Evolutionary conservation across 2,113 vertebrate species (phyloP).

Genomic region (Larimichthys crocea): DNA sequence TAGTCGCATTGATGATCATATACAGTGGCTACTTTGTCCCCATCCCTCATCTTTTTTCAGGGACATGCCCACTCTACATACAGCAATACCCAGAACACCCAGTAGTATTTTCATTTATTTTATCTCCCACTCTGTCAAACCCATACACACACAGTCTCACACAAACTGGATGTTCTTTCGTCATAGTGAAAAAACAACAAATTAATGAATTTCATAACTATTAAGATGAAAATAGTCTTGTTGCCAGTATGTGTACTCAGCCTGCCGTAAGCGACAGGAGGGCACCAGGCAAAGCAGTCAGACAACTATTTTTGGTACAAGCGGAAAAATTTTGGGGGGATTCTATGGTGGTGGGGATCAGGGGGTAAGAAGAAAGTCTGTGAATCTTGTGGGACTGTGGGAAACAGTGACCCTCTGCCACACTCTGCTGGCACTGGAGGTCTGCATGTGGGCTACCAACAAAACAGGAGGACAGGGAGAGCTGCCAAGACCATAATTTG

Average conservation of each 20-base stretch:
- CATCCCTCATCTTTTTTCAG: constrained; percentile 50
- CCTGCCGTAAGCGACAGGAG: constrained; percentile 64
- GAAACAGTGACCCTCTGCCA: constrained; percentile 74
- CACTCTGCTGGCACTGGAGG: constrained; percentile 71
- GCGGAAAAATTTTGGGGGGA: constrained; percentile 76
- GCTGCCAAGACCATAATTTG: constrained; percentile 70
- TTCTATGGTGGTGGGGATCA: constrained; percentile 47
- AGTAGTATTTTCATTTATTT: constrained; percentile 54
- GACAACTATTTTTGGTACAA: constrained; percentile 75
- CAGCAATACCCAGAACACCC: constrained; percentile 49
- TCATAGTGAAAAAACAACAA: constrained; percentile 37
- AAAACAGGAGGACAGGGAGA: constrained; percentile 69
- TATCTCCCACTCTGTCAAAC: constrained; percentile 10
- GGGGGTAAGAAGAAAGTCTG: constrained; percentile 61
- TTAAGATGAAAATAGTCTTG: constrained; percentile 60
- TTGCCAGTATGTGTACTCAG: constrained; percentile 51
- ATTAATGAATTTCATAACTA: constrained; percentile 64
- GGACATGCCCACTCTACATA: constrained; percentile 37
- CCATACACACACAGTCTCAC: constrained; percentile 28
- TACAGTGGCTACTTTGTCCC: constrained; percentile 59
- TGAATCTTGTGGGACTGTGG: constrained; percentile 68
- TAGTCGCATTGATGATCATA: constrained; percentile 40
- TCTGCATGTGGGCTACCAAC: constrained; percentile 75
- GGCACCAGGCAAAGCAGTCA: constrained; percentile 66
- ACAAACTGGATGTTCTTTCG: constrained; percentile 39